Percentiles rank a stretch among this genome's conserved stretches.
Evolutionary conservation across 1,140 invertebrate genomes (phyloP).

Genomic region (Drosophila pruinosa): DNA sequence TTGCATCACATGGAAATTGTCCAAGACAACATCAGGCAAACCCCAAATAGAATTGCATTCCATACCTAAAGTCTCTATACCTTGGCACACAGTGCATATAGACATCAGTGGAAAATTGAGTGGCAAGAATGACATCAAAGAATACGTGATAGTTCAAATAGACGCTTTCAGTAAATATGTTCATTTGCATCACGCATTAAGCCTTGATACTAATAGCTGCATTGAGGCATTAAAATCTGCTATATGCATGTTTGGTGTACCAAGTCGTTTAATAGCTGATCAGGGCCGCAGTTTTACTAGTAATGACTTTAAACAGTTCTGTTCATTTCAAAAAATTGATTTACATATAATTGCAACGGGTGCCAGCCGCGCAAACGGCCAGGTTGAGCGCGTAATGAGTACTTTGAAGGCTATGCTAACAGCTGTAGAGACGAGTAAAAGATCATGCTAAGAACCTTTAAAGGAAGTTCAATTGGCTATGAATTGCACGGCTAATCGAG

Average conservation of each 20-base stretch:
- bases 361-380: neutral
- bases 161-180: neutral
- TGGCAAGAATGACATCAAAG: slow-evolving; percentile 2
- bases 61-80: slow-evolving; percentile 12
- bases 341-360: slow-evolving; percentile 6
- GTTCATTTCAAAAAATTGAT: neutral
- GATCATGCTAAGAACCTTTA: neutral
- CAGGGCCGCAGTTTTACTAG: slow-evolving; percentile 2
- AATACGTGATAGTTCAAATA: too few species aligned
- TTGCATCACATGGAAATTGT: neutral
- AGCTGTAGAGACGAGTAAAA: neutral
- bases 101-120: too few species aligned
- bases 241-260: slow-evolving; percentile 12
- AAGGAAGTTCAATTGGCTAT: too few species aligned
- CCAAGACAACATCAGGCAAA: too few species aligned
- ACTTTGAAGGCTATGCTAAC: slow-evolving; percentile 4
- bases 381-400: slow-evolving; percentile 8
- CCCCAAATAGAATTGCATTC: slow-evolving; percentile 1
- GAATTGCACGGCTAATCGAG: neutral
- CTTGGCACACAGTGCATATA: slow-evolving; percentile 13
- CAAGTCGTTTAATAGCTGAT: too few species aligned
- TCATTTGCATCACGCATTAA: too few species aligned
- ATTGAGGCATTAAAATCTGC: neutral
- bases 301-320: neutral
- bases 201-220: too few species aligned